Evolutionary conservation across 2,888 invertebrate species (phyloP), one percentile per base, ranked within the genome.

Genomic region (Leptogaster cylindrica): DNA sequence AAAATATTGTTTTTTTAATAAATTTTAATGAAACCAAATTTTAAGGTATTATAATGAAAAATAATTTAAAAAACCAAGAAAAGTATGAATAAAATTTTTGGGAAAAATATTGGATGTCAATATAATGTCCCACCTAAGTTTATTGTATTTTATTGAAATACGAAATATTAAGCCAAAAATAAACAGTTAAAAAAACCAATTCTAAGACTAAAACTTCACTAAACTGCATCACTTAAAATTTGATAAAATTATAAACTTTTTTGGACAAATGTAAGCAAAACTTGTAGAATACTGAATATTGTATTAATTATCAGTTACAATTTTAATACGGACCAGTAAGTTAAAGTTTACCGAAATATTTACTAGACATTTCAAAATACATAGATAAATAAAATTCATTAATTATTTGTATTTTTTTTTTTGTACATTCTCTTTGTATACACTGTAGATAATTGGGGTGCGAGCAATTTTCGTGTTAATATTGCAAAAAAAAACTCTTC

Each of bases 91-190:
- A 8, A 55, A 55, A 2, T 12, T 39, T 16, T 31, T 55, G 33
- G 55, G 33, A 55, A 25, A 55, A 46, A 33, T 52, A 8, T 16
- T 52, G 31, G 46, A 25, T 23, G 46, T 31, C n/a, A 46, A 1
- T 20, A 46, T 36, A 55, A 55, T 25, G 39, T 61, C 61, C 61
- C 61, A 61, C 61, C 61, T 61, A 28, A 61, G 61, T 61, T 41
- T 61, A 44, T 61, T 41, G 28, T 61, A 18, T 61, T 61, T 61
- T 61, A 61, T 27, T 16, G 12, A 55, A 18, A 36, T 36, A 36
- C 20, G 20, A 20, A 36, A 55, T 55, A 55, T 55, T 55, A 55
- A 55, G 55, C 55, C 36, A 55, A 55, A 50, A 50, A 50, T 2
- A 10, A 14, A 28, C 6, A 50, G 14, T 27, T 27, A 28, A 50